A percentile compares a stretch with the other conserved stretches of the same genome.
Evolutionary conservation across 2,888 invertebrate genomes (phyloP).

Genomic region (Thereva nobilitata): DNA sequence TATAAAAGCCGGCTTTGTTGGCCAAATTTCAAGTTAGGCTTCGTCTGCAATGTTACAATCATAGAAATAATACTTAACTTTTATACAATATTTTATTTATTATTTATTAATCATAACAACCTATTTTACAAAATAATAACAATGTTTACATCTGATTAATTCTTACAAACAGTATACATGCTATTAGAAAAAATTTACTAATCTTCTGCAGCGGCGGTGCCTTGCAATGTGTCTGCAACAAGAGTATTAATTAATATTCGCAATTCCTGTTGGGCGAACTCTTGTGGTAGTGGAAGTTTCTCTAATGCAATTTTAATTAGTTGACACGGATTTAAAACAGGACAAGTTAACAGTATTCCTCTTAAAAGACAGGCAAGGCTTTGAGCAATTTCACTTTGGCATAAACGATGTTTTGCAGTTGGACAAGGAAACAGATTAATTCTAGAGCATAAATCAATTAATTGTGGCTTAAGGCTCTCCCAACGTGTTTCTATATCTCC

Average conservation of each 20-base stretch:
- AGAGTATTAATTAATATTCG: constrained; percentile 38
- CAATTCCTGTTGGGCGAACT: constrained; percentile 56
- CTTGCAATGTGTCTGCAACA: constrained; percentile 28
- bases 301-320: constrained; percentile 55
- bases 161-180: no score
- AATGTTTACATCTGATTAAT: no score
- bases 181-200: no score
- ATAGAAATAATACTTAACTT: no score
- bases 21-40: no score
- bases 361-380: constrained; percentile 55
- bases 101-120: no score
- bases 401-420: constrained; percentile 57
- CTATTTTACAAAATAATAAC: no score
- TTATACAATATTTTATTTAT: no score
- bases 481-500: constrained; percentile 56
- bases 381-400: constrained; percentile 58
- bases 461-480: constrained; percentile 56
- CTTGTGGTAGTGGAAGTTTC: constrained; percentile 57
- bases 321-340: constrained; percentile 53
- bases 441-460: constrained; percentile 57
- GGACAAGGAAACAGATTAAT: constrained; percentile 57
- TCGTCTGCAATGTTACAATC: no score
- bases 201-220: no score
- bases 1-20: no score
- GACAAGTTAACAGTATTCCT: constrained; percentile 54